Base-by-base conservation (phyloP, 1,140 invertebrate species). In the Centruroides sculpturatus region DNA sequence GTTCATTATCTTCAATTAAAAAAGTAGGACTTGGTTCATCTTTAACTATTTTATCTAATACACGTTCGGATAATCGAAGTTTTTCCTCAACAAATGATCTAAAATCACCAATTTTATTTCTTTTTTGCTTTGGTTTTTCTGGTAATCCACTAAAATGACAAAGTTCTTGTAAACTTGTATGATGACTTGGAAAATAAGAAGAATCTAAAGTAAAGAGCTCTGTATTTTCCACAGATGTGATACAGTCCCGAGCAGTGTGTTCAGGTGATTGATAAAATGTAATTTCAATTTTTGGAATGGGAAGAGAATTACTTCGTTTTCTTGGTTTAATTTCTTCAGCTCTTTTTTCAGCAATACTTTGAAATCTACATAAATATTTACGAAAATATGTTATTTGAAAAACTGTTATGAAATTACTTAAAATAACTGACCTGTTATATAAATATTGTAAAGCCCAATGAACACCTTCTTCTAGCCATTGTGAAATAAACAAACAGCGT, bases 381-480 rank as follows among this genome's bases (percentile, higher is more conserved):
- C n/a, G 8, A 5, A 58, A 35, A 55, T 13, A 58, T n/a, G 8
- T 64, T 64, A 41, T 34, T n/a, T 61, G n/a, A 41, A 36, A 36
- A 8, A 50, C 3, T 11, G 51, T 35, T 5, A 47, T 48, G 3
- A 41, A 2, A 41, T 41, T 41, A 41, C 3, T 41, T 41, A 41
- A 41, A 35, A 41, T 2, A 48, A 59, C 49, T 8, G 73, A 89
- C 89, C 90, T 82, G 69, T 91, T 87, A 66, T 89, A 87, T 52
- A 94, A 76, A 75, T 86, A 99, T 72, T 92, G 86, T n/a, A 98
- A 74, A 36, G 90, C 92, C 96, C 96, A 99, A 76, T 87, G 91
- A 36, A 98, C 85, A 3, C 96, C 96, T 75, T 98, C 94, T 73
- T 98, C 94, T 69, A 89, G 84, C 97, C 97, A 99, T 70, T 96